A percentile compares a stretch with the other conserved stretches of the same genome.
These are phyloP conservation scores for Goniozus legneri DNA, from an alignment of 1,140 invertebrate genomes.

Conservation along the genomic window DNA sequence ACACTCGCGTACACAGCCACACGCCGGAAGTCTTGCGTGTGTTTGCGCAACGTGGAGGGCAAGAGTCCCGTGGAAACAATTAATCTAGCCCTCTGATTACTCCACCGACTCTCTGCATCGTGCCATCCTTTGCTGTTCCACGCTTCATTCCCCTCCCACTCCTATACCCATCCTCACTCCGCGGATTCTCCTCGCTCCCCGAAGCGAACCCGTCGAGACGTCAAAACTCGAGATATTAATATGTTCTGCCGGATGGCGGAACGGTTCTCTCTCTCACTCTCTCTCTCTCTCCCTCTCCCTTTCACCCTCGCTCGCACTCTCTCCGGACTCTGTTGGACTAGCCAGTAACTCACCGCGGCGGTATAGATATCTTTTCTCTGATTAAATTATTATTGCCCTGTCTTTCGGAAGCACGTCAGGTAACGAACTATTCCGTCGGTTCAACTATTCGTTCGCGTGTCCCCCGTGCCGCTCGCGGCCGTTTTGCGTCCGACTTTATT, in stretches of 20 bases:
- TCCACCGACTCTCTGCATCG: conserved; percentile 24
- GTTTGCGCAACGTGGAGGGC: conserved; percentile 22
- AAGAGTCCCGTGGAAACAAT: conserved; percentile 52
- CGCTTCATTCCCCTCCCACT: conserved; percentile 12
- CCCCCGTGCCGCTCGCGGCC: too few relatives aligned
- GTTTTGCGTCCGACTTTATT: too few relatives aligned
- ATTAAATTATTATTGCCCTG: not conserved
- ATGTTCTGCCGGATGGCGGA: conserved; percentile 41
- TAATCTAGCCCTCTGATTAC: conserved; percentile 53
- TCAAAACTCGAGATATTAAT: conserved; percentile 56
- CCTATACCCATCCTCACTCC: conserved; percentile 14
- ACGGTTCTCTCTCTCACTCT: not conserved
- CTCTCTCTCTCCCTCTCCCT: not conserved
- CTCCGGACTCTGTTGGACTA: too few relatives aligned
- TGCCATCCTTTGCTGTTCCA: conserved; percentile 5
- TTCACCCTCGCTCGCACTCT: not conserved
- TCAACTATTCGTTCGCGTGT: too few relatives aligned
- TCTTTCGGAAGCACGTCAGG: too few relatives aligned
- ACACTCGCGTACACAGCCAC: too few relatives aligned
- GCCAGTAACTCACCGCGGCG: too few relatives aligned
- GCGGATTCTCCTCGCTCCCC: conserved; percentile 11
- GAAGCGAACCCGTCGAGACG: conserved; percentile 38
- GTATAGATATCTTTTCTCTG: not conserved
- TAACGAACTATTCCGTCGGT: too few relatives aligned
- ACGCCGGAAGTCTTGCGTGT: conserved; percentile 21